Base-by-base conservation (phyloP, 1,140 invertebrate genomes). In the Heliconius himera region DNA sequence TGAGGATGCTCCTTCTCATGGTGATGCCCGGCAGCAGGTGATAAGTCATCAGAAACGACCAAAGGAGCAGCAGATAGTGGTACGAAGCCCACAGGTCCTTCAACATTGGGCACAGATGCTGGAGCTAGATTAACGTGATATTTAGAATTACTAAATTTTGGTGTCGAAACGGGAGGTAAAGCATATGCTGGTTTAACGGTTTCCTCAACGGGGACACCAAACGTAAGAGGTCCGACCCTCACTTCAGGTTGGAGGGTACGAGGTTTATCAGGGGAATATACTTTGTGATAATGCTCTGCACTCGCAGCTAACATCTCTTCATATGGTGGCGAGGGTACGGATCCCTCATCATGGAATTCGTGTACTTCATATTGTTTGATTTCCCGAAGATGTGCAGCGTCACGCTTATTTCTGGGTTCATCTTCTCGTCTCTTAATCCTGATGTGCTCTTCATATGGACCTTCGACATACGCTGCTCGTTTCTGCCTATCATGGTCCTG, bases 321-420 rank as follows among this genome's bases (percentile, higher is more conserved):
- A 78, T 91, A 93, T 6, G 90, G 90, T 13, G 90, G 91, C n/a
- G 88, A 86, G 1, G 89, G 83, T 8, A 84, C 82, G 1, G 85
- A 89, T 6, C 91, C 90, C 5, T 95, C 95, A 5, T 95, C 95
- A 29, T 91, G 90, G 74, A 92, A 86, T 82, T 95, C 94, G 78
- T 95, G 94, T 6, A 95, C 95, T 81, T 96, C 92, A 72, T 94
- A 95, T 70, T 95, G 93, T 76, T 95, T 91, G 0, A 93, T 89
- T 73, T 95, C 95, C 16, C 95, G 89, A 1, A 87, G 85, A 51
- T 89, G 66, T 60, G 88, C 73, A 0, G 81, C 84, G 49, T 85
- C 36, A 20, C 70, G 84, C 0, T 91, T 92, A 11, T 88, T 85
- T 73, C 80, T 72, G 33, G 85, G 82, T 22, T 90, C 85, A 33